phyloP scores from a whole-genome alignment of 1,140 invertebrate species.

The Drosophila sturtevanti region DNA sequence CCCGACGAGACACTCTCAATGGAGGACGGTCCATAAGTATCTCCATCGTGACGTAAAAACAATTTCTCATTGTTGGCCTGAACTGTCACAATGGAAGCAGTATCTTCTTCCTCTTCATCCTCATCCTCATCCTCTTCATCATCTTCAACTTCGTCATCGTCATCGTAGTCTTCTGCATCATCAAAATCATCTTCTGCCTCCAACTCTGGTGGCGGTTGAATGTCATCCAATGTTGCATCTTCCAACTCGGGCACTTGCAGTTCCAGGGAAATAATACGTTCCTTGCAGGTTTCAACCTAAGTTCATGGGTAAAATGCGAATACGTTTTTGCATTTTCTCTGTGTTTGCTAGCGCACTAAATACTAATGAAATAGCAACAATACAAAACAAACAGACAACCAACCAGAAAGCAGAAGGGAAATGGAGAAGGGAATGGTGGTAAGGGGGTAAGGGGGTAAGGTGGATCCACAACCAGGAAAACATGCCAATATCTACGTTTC shows the following conservation, averaged over 20 bases:
- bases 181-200: conserved; percentile 49
- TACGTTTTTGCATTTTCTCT: conserved; percentile 62
- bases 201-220: conserved; percentile 61
- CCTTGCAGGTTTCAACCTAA: conserved; percentile 93
- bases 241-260: conserved; percentile 83
- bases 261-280: conserved; percentile 94
- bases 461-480: conserved; percentile 48
- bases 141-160: conserved; percentile 47
- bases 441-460: background rate
- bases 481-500: conserved; percentile 18
- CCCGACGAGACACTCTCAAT: conserved; percentile 71
- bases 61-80: conserved; percentile 77
- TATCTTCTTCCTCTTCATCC: conserved; percentile 75
- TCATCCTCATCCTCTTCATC: conserved; percentile 52
- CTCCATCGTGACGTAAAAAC: conserved; percentile 71
- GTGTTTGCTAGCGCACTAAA: conserved; percentile 53
- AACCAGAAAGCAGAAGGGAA: conserved; percentile 31
- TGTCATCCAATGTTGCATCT: conserved; percentile 59
- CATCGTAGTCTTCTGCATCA: conserved; percentile 37
- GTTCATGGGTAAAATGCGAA: conserved; percentile 65
- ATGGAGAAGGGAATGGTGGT: background rate
- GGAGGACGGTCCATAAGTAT: conserved; percentile 71
- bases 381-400: background rate
- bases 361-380: conserved; percentile 56
- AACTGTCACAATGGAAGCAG: conserved; percentile 81